Evolutionary conservation across 1,140 invertebrate species (phyloP), one percentile per base, ranked within the genome.

Genomic region (Diorhabda carinulata): DNA sequence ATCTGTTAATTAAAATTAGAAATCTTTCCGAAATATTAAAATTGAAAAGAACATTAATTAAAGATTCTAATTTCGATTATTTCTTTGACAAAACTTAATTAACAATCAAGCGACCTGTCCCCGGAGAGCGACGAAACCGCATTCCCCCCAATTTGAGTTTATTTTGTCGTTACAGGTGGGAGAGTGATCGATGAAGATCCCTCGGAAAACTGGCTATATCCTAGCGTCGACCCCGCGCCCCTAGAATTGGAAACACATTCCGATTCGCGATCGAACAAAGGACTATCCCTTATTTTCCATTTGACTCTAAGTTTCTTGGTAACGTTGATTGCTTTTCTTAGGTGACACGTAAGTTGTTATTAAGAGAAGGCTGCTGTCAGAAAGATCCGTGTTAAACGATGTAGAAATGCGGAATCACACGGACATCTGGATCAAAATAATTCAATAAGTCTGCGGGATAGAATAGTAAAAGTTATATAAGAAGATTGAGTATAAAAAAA

Each of bases 181-280:
- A 66, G 43, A 57, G 60, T 43, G 41, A 59, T 67, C 25, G 75
- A 76, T 60, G 75, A 76, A 62, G 75, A 76, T 57, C 72, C 71
- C 57, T 71, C 72, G 40, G 75, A 76, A 67, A 76, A 76, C 64
- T 76, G 75, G 75, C 64, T 76, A 57, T 76, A 73, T 69, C 75
- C 75, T 40, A 76, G 75, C 71, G 73, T 73, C n/a, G 75, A 73
- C 4, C 73, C 75, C n/a, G 75, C 73, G 52, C 71, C 75, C 47
- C 70, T 76, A 10, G 75, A 76, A 72, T 60, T 75, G 69, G 75
- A 76, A 52, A 76, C 73, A 44, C 61, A 72, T 57, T 72, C 72
- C 44, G 61, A 63, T 56, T 64, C 70, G 3, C 25, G 41, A n/a
- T n/a, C 57, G 41, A 64, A 65, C 64, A 59, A 60, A 56, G 52